Evolutionary conservation across 2,888 invertebrate species (phyloP).

Genomic region (Monoplex corrugatus): DNA sequence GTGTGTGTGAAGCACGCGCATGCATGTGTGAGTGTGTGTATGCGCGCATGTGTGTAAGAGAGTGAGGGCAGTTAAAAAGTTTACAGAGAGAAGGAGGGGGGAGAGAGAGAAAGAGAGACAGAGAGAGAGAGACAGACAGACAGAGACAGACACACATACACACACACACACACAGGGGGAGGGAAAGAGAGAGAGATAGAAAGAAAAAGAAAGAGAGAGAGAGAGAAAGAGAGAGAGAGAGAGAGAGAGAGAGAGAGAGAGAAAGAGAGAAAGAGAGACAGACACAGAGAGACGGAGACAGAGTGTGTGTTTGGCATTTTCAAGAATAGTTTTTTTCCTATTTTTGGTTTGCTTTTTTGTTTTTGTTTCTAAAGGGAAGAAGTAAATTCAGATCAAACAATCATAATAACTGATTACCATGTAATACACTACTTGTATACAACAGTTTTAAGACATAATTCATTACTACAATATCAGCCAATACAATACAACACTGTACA

Average conservation of each 20-base stretch:
- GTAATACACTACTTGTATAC: too few relatives aligned
- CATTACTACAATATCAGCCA: too few relatives aligned
- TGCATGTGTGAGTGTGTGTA: too few relatives aligned
- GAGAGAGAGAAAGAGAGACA: not conserved
- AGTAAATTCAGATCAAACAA: too few relatives aligned
- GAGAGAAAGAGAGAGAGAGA: conserved; percentile 29
- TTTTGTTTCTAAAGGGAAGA: too few relatives aligned
- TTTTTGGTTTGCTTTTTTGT: too few relatives aligned
- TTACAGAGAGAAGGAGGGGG: not conserved
- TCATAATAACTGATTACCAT: too few relatives aligned
- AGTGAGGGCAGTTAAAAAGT: not conserved
- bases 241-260: not conserved
- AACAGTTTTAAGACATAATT: too few relatives aligned
- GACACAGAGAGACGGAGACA: not conserved
- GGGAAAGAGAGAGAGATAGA: not conserved
- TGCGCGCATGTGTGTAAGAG: too few relatives aligned
- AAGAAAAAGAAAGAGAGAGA: not conserved
- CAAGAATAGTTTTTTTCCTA: too few relatives aligned
- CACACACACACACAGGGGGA: not conserved
- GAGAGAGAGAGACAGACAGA: not conserved
- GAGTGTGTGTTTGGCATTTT: not conserved
- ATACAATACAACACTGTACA: too few relatives aligned
- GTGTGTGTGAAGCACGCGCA: too few relatives aligned
- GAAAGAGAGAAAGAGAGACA: not conserved
- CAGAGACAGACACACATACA: not conserved